A percentile compares a stretch with the other conserved stretches of the same genome.
These are phyloP conservation scores for Drosophila sproati DNA, from an alignment of 1,140 invertebrate species.

Conservation along the genomic window DNA sequence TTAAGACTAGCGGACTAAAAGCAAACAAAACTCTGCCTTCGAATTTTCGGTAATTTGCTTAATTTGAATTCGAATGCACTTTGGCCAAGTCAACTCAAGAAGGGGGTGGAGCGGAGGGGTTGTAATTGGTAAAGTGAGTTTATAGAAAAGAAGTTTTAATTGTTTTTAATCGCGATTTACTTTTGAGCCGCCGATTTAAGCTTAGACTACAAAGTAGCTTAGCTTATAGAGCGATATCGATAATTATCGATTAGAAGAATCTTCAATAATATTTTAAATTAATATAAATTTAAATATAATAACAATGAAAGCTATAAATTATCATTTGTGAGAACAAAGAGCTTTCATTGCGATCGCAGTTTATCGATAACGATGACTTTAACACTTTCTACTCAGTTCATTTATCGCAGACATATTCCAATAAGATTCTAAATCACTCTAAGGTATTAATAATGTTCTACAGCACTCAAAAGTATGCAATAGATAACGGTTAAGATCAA, in stretches of 20 bases:
- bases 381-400: not conserved
- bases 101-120: no score
- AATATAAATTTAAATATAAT: no score
- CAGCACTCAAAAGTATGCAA: not conserved
- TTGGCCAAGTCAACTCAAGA: not conserved
- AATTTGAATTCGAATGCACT: slow-evolving; percentile 66
- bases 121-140: not conserved
- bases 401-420: not conserved
- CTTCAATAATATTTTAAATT: not conserved
- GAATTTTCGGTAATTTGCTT: slow-evolving; percentile 71
- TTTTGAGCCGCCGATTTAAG: not conserved
- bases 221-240: not conserved
- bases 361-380: no score
- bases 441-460: not conserved
- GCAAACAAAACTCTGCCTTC: slow-evolving; percentile 8
- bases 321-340: no score
- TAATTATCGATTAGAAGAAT: not conserved
- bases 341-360: no score
- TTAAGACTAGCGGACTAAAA: slow-evolving; percentile 49
- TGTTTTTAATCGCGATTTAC: not conserved
- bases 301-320: no score
- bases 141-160: slow-evolving; percentile 9
- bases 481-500: not conserved
- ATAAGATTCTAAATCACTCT: not conserved
- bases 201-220: slow-evolving; percentile 2